Percentiles rank a stretch among this genome's conserved stretches.
phyloP scores from a whole-genome alignment of 1,140 invertebrate species.

The Diorhabda sublineata region DNA sequence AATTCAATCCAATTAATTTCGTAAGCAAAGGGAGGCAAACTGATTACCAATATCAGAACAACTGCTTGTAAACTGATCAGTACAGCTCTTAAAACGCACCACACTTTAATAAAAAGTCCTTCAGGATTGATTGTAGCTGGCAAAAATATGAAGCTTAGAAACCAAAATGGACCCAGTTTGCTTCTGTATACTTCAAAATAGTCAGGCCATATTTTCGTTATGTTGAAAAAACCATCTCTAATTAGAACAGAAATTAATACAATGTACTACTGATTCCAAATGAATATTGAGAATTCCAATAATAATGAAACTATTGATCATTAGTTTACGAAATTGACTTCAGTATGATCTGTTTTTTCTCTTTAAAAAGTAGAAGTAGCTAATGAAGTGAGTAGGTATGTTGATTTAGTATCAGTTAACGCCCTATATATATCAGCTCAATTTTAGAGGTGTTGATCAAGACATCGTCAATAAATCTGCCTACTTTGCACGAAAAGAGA shows the following conservation, averaged over 20 bases:
- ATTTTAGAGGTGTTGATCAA: too few relatives aligned
- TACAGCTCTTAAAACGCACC: slow-evolving; percentile 3
- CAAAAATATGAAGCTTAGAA: background rate
- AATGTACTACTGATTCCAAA: too few relatives aligned
- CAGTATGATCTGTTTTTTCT: too few relatives aligned
- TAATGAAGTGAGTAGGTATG: too few relatives aligned
- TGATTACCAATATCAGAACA: background rate
- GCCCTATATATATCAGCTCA: too few relatives aligned
- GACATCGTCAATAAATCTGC: too few relatives aligned
- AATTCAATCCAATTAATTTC: slow-evolving; percentile 8
- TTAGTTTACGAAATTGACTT: too few relatives aligned
- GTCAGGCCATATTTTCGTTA: slow-evolving; percentile 4
- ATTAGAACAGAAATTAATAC: background rate
- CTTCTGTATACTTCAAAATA: slow-evolving; percentile 5
- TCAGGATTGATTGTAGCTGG: slow-evolving; percentile 12
- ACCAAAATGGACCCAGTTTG: slow-evolving; percentile 10
- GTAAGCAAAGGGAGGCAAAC: slow-evolving; percentile 3
- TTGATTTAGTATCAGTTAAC: too few relatives aligned
- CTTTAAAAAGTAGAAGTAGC: too few relatives aligned
- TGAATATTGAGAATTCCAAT: too few relatives aligned
- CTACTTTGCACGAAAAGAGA: too few relatives aligned
- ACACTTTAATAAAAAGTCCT: slow-evolving; percentile 10
- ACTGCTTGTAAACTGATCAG: slow-evolving; percentile 3
- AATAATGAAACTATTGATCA: too few relatives aligned
- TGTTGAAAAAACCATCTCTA: background rate